Evolutionary conservation across 2,888 invertebrate species (phyloP).

Genomic region (Acanthopleura granulata): DNA sequence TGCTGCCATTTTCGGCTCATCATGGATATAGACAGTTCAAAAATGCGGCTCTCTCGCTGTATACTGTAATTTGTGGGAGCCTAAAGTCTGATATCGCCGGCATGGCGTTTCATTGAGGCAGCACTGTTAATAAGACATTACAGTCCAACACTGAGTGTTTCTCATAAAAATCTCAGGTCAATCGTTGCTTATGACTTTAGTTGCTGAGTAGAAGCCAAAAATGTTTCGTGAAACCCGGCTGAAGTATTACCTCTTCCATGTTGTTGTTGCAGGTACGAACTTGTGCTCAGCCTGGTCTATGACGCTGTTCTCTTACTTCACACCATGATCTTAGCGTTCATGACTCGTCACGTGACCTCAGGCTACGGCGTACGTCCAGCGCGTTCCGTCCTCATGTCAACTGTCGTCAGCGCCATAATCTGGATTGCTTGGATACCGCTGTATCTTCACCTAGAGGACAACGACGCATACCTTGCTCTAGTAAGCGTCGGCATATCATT

Average conservation of each 20-base stretch:
- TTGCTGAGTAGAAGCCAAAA: no score
- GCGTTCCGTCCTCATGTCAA: neutral
- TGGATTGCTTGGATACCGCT: slow-evolving; percentile 8
- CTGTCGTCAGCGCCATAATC: neutral
- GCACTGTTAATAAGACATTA: no score
- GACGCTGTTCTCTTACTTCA: neutral
- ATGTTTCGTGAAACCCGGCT: no score
- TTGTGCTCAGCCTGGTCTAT: neutral
- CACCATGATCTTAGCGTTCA: neutral
- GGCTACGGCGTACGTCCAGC: neutral
- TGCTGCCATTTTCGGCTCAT: no score
- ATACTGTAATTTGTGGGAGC: no score
- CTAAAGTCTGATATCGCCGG: no score
- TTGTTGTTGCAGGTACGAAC: neutral
- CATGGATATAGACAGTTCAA: no score
- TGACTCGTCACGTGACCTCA: neutral
- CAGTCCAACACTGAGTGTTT: no score
- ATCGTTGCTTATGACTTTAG: no score
- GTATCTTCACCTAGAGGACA: neutral
- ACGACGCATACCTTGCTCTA: neutral
- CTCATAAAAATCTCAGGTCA: no score
- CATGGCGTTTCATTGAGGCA: no score
- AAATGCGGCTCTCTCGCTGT: no score
- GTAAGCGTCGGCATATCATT: slow-evolving; percentile 7
- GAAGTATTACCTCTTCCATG: neutral